Base-by-base conservation (phyloP, 2,888 invertebrate genomes). In the Drosophila fungiperda region DNA sequence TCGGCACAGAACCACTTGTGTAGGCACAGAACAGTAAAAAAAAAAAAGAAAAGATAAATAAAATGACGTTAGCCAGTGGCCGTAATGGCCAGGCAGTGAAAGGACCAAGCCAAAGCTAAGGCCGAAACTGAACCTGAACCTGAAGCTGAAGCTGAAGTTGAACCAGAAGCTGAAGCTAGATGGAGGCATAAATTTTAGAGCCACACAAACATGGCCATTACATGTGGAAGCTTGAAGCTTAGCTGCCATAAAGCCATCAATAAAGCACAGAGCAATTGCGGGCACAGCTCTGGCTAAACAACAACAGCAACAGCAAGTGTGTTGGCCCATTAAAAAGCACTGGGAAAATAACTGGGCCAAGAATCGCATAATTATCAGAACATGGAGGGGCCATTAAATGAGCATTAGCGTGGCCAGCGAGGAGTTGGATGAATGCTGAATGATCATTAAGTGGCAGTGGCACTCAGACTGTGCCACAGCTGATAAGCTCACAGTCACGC, bases 351-450 rank as follows among this genome's bases (percentile, higher is more conserved):
- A 87, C 83, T 85, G 82, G 73, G 68, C 69, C 81, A 74, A 87
- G 85, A 85, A 85, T 85, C 83, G 82, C 66, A 85, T 87, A 85
- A 85, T 87, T 85, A 85, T 85, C 88, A 73, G 73, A 66, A 52
- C 81, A 69, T 62, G 66, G 81, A 55, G 61, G 69, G 73, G 65
- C 77, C 77, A 87, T 87, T 83, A 85, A 85, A 85, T 66, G 72
- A 53, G 64, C 88, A 87, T 85, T 79, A 85, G 75, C 53, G 20
- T 45, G 49, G 38, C 54, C 58, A 32, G 38, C 42, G 12, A 55
- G 42, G 55, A 11, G 53, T 26, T 64, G 20, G 50, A n/a, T 15
- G 50, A 58, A 38, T 50, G 48, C 23, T n/a, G 29, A 65, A 67
- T 78, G 75, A 78, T 71, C 59, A 71, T 71, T 59, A 60, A 26